Conservation (phyloP, 2,797 vertebrate genomes). For the Tokudaia muenninki region DNA sequence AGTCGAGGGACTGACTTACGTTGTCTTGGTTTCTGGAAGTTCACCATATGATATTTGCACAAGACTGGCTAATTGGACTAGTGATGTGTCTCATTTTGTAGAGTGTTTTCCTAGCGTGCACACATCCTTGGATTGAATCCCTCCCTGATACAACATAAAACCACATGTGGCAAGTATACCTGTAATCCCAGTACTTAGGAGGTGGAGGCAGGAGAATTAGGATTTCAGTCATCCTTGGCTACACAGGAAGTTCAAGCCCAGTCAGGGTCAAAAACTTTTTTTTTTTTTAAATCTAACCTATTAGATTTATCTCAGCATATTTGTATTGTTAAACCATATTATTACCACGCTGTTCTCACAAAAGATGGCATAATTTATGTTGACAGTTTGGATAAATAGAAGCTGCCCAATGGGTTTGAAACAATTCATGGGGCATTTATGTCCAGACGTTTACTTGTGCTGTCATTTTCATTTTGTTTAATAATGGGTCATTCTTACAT, state of each 20-base stretch:
- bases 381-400: not conserved
- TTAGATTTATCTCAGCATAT: not conserved
- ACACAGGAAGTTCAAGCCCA: not conserved
- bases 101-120: not conserved
- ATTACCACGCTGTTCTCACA: not conserved
- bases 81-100: not conserved
- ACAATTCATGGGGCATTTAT: not conserved
- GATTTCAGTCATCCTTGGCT: not conserved
- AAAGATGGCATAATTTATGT: not conserved
- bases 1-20: not conserved
- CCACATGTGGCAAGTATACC: not conserved
- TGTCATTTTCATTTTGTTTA: constrained; percentile 23
- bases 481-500: not conserved
- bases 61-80: not conserved
- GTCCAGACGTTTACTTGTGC: constrained; percentile 15
- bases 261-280: not conserved
- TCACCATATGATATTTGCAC: not conserved
- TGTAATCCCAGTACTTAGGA: not conserved
- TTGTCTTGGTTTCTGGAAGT: not conserved
- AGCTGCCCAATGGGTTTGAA: not conserved
- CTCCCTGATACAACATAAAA: not conserved
- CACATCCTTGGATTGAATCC: no score
- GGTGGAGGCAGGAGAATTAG: not conserved
- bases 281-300: not conserved
- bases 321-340: not conserved